phyloP scores from a whole-genome alignment of 2,888 invertebrate species.

The Parochlus steinenii region DNA sequence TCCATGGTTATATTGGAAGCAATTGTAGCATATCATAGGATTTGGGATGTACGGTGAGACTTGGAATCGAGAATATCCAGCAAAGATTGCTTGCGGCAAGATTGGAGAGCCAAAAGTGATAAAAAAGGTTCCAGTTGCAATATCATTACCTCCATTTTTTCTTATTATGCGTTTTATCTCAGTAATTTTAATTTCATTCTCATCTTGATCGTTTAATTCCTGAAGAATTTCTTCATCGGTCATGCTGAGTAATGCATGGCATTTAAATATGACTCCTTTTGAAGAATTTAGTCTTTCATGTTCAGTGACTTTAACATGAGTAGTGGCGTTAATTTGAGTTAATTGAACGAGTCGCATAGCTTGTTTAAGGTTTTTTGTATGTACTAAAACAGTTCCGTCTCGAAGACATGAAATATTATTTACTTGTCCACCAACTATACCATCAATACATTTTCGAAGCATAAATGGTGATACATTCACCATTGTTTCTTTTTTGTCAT shows the following conservation, averaged over 20 bases:
- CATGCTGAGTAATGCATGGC: too few species aligned
- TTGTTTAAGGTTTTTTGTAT: too few species aligned
- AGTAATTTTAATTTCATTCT: too few species aligned
- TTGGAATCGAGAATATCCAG: not conserved
- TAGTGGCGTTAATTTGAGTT: too few species aligned
- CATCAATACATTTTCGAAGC: not conserved
- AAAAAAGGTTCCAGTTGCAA: conserved; percentile 3
- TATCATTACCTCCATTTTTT: not conserved
- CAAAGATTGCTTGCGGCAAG: not conserved
- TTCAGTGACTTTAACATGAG: too few species aligned
- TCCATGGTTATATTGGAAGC: too few species aligned
- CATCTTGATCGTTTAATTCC: not conserved
- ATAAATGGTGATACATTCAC: not conserved
- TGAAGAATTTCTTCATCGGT: not conserved
- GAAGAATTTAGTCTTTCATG: too few species aligned
- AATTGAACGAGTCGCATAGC: too few species aligned
- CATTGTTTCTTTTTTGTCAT: not conserved
- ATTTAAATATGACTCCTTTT: too few species aligned
- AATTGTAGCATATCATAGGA: not conserved
- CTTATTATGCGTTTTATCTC: not conserved
- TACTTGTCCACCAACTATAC: too few species aligned
- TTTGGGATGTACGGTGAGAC: not conserved
- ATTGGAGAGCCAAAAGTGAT: not conserved
- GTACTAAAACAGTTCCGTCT: too few species aligned
- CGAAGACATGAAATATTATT: too few species aligned